Base-by-base conservation (phyloP, 2,113 vertebrate species). In the Peucedramus taeniatus region DNA sequence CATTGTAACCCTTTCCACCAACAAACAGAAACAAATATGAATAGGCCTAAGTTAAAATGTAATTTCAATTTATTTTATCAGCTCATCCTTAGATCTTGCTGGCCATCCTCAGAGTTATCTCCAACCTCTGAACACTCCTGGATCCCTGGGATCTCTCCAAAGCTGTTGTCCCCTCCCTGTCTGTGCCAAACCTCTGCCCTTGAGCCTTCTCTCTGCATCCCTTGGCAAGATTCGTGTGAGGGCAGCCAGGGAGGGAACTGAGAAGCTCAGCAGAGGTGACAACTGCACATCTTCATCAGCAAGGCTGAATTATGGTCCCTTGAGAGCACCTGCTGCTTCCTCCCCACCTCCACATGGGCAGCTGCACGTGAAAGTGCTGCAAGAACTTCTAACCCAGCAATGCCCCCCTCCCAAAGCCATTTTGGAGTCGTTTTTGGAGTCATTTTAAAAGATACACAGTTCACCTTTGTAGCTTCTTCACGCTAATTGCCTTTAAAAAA, bases 201-300 rank as follows among this genome's bases (percentile, higher is more conserved):
- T 18, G 10, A 11, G 30, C 64, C 31, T 63, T 19, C 50, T 54
- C 33, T 69, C 64, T 5, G 0, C 14, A 42, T 40, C 27, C 39
- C 74, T 54, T 15, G 57, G 39, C 63, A 53, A 0, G 16, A 65
- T 14, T 4, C 3, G 0, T 2, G 22, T 24, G 33, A 20, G 9
- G 2, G 51, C 81, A 76, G 81, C 85, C 59, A 13, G 79, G 74
- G 68, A 24, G n/a, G 13, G 45, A 53, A 83, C 2, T 6, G 17
- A 68, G 71, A 9, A 8, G 27, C 51, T 86, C 83, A 44, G 57
- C 71, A 80, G 64, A 83, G 45, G 16, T 22, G 63, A 60, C 53
- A 53, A 9, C 4, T n/a, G 33, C 40, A 42, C 68, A 44, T 80
- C 53, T 72, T n/a, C 44, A 51, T 51, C 49, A 50, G 65, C 27